Evolutionary conservation across 2,113 vertebrate genomes (phyloP).

Genomic region (Oxyura jamaicensis): DNA sequence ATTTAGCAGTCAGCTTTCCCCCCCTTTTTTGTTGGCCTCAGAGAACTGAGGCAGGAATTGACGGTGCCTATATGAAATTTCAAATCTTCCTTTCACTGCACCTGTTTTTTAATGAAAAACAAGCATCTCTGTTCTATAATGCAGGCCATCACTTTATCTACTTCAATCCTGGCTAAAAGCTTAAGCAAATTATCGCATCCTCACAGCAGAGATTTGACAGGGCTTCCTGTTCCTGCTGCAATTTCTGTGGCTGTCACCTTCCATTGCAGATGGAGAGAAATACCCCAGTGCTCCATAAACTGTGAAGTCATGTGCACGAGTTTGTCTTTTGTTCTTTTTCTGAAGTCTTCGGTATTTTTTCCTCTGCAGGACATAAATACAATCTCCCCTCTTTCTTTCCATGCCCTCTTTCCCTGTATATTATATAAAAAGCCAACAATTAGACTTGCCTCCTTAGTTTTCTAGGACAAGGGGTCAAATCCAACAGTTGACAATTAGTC

Average conservation of each 20-base stretch:
- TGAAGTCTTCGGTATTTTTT: neutral
- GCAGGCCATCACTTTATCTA: neutral
- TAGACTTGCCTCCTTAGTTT: neutral
- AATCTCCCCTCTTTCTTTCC: neutral
- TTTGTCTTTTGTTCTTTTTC: neutral
- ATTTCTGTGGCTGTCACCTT: slow-evolving; percentile 57
- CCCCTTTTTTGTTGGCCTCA: accelerated
- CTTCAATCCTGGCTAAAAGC: neutral
- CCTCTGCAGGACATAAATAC: neutral
- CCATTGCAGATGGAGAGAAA: slow-evolving; percentile 25
- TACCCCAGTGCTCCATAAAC: neutral
- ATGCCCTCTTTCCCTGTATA: neutral
- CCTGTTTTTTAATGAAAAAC: neutral
- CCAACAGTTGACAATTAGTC: neutral
- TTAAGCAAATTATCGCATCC: neutral
- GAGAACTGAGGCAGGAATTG: neutral
- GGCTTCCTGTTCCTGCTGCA: neutral
- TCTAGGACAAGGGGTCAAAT: neutral
- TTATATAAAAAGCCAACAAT: neutral
- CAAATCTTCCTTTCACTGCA: neutral
- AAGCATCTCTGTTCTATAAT: neutral
- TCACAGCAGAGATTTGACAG: slow-evolving; percentile 27
- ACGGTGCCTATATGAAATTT: neutral
- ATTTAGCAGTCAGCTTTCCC: neutral
- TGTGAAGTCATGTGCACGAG: neutral